A percentile compares a stretch with the other conserved stretches of the same genome.
phyloP scores from a whole-genome alignment of 2,888 invertebrate species.

The Agrochola macilenta region DNA sequence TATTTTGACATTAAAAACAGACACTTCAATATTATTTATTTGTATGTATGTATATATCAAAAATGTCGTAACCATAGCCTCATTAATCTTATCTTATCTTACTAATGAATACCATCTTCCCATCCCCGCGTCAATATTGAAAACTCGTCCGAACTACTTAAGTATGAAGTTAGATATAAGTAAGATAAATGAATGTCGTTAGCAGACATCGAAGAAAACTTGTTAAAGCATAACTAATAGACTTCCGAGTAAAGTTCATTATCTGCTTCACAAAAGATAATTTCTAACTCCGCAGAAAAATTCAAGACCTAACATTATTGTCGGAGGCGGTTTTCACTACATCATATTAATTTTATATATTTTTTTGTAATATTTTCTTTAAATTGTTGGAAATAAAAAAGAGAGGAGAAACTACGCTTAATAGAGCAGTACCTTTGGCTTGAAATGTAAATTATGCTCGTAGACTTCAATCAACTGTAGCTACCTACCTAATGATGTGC shows the following conservation, averaged over 20 bases:
- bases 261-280: conserved; percentile 46
- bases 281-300: conserved; percentile 66
- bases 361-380: background rate
- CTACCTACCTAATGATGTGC: background rate
- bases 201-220: conserved; percentile 20
- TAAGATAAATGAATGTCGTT: conserved; percentile 25
- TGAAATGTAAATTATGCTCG: background rate
- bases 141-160: conserved; percentile 5
- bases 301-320: conserved; percentile 51
- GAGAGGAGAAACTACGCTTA: background rate
- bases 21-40: no score
- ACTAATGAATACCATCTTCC: background rate
- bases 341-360: conserved; percentile 11
- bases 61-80: no score
- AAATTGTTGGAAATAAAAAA: background rate
- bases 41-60: no score
- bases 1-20: no score
- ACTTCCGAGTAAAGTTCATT: conserved; percentile 42
- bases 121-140: conserved; percentile 9
- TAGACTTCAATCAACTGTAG: background rate
- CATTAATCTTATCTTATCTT: background rate
- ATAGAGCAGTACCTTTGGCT: background rate
- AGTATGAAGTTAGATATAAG: conserved; percentile 19
- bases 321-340: conserved; percentile 23
- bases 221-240: conserved; percentile 44